Conservation (phyloP, 2,888 invertebrate genomes). For the Acrobasis repandana region DNA sequence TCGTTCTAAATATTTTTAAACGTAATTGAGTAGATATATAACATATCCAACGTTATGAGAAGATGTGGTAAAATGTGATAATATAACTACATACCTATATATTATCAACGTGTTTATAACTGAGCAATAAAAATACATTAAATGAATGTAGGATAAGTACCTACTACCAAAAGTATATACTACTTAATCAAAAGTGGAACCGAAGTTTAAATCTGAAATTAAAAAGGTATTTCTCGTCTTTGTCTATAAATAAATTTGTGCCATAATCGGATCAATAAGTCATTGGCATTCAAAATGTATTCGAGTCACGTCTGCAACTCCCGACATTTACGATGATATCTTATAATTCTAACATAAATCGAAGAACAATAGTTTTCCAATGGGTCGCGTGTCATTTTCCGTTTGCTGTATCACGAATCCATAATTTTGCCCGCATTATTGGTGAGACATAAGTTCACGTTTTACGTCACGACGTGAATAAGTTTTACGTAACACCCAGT, state of each 20-base stretch:
- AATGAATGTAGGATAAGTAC: no score
- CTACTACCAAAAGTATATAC: no score
- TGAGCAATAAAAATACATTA: not conserved
- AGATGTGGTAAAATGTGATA: not conserved
- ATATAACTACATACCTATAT: not conserved
- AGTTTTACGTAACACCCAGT: constrained; percentile 26
- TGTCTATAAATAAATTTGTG: no score
- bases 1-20: not conserved
- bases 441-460: constrained; percentile 31
- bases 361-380: constrained; percentile 34
- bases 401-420: constrained; percentile 41
- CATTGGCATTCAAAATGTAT: constrained; percentile 19
- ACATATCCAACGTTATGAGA: not conserved
- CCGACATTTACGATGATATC: constrained; percentile 25
- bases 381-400: constrained; percentile 41
- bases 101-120: not conserved
- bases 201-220: no score
- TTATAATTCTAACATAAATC: constrained; percentile 26
- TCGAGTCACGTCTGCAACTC: constrained; percentile 22
- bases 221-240: no score
- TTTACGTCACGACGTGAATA: constrained; percentile 30
- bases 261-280: not conserved
- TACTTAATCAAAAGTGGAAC: no score
- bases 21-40: no score
- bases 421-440: constrained; percentile 38